These are phyloP conservation scores for Diglossa brunneiventris DNA, from an alignment of 2,113 vertebrate species.

Conservation along the genomic window DNA sequence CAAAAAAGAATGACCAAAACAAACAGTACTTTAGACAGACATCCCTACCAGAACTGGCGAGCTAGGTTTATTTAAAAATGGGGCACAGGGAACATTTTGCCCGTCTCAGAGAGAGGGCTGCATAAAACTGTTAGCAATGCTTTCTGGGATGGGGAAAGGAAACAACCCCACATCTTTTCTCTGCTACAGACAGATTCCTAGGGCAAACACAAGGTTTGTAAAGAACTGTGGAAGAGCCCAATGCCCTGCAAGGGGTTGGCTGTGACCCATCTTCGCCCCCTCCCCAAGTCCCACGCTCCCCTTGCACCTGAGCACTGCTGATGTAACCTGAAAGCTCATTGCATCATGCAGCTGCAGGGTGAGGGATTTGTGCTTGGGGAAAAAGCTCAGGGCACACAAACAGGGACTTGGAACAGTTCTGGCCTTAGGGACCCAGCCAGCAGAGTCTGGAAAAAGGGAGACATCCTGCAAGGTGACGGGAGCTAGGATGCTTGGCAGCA, in stretches of 20 bases:
- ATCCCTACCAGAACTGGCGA: neutral
- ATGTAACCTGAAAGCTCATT: constrained; percentile 30
- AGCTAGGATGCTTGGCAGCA: neutral
- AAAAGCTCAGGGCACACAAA: neutral
- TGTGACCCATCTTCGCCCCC: neutral
- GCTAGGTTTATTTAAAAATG: neutral
- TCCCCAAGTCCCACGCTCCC: neutral
- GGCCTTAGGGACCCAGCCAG: neutral
- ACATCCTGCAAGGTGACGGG: neutral
- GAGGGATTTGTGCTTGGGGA: neutral
- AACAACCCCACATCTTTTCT: neutral
- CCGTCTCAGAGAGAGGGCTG: neutral
- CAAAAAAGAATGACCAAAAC: neutral
- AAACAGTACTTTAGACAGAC: neutral
- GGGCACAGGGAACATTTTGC: neutral
- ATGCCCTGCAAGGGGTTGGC: neutral
- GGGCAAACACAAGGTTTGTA: neutral
- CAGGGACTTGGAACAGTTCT: neutral
- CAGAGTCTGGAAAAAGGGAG: neutral
- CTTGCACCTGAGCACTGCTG: neutral
- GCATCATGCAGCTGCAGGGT: neutral
- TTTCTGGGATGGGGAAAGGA: neutral
- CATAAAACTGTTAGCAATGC: neutral
- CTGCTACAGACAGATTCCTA: neutral
- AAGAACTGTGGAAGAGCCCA: neutral